A percentile compares a stretch with the other conserved stretches of the same genome.
These are phyloP conservation scores for Tragelaphus buxtoni DNA, from an alignment of 2,113 vertebrate genomes.

Conservation along the genomic window DNA sequence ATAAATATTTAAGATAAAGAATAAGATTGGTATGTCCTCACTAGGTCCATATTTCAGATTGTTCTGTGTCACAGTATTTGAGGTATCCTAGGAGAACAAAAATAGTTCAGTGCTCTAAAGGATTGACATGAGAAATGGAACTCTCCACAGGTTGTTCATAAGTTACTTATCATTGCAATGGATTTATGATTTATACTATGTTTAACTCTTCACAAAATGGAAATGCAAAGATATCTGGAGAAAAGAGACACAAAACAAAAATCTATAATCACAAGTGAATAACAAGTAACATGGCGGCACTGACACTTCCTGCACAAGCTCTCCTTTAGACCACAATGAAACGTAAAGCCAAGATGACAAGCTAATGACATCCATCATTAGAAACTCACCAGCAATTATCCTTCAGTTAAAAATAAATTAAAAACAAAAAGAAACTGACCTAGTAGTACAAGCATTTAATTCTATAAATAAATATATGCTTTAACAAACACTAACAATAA, in stretches of 20 bases:
- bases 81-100: neutral
- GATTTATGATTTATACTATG: neutral
- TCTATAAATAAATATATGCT: neutral
- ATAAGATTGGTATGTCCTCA: neutral
- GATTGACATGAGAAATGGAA: neutral
- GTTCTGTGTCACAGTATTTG: neutral
- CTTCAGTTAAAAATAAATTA: neutral
- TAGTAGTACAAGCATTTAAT: neutral
- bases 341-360: neutral
- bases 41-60: neutral
- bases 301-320: neutral
- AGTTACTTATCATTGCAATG: neutral
- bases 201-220: neutral
- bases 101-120: neutral
- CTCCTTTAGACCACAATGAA: neutral
- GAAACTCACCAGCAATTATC: neutral
- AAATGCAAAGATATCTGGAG: neutral
- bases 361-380: neutral
- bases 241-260: neutral
- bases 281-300: neutral
- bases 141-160: neutral
- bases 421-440: neutral
- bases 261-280: neutral
- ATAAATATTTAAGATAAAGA: neutral
- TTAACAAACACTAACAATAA: neutral